Evolutionary conservation across 2,797 vertebrate genomes (phyloP).

Genomic region (Danio kyathit): DNA sequence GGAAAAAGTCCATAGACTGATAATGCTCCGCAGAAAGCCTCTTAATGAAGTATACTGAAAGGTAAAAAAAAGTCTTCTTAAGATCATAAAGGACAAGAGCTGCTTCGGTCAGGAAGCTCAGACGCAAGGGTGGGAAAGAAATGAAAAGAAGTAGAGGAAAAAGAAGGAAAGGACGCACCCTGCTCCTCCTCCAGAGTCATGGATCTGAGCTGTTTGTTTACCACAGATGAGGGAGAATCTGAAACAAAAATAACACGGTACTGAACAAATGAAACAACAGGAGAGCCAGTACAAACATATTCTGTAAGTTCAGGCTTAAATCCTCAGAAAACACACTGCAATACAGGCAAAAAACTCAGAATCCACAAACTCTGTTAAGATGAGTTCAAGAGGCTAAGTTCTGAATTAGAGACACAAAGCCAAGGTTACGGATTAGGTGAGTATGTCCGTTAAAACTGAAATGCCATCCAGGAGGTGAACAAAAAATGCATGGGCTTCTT

Average conservation of each 20-base stretch:
- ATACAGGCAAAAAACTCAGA: slow-evolving; percentile 33
- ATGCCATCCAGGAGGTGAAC: neutral
- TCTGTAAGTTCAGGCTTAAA: neutral
- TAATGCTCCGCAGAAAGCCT: slow-evolving; percentile 29
- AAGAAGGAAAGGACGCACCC: slow-evolving; percentile 85
- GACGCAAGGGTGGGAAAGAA: slow-evolving; percentile 10
- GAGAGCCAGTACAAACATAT: slow-evolving; percentile 27
- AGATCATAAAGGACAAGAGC: neutral
- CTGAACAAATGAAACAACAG: slow-evolving; percentile 76
- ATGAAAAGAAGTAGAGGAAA: slow-evolving; percentile 3
- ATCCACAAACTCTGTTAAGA: slow-evolving; percentile 14
- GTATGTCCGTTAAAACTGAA: slow-evolving; percentile 1
- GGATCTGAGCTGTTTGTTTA: slow-evolving; percentile 99
- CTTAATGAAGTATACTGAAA: slow-evolving; percentile 13
- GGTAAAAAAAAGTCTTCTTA: neutral
- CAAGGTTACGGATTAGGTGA: slow-evolving; percentile 4
- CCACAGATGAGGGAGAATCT: slow-evolving; percentile 98
- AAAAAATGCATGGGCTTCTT: slow-evolving; percentile 23
- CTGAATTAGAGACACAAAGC: slow-evolving; percentile 19
- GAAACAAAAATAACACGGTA: slow-evolving; percentile 94
- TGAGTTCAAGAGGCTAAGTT: neutral
- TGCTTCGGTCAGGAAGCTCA: neutral
- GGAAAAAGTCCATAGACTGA: slow-evolving; percentile 5
- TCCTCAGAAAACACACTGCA: slow-evolving; percentile 44
- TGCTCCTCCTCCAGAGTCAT: slow-evolving; percentile 97